Evolutionary conservation across 2,113 vertebrate species (phyloP), one percentile per base, ranked within the genome.

Genomic region (Lophochroa leadbeateri): DNA sequence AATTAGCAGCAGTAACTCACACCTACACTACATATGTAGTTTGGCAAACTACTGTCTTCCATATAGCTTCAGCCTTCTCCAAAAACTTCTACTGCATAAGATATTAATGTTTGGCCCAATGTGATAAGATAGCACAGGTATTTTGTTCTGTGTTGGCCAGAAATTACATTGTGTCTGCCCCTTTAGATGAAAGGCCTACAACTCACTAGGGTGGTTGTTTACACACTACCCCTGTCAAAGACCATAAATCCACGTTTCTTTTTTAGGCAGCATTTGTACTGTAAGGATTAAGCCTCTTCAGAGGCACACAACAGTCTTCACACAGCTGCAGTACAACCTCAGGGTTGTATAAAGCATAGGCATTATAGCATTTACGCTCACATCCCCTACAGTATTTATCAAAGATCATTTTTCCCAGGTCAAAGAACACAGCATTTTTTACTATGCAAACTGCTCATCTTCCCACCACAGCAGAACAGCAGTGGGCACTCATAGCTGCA

Each of bases 151-250:
- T 8, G 6, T 18, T 53, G 18, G 20, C 17, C 13, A 52, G 24
- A 61, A 87, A 47, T 72, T 1, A 8, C 6, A 12, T 50, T 61
- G 5, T 17, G 21, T 39, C 14, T 71, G 9, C 33, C 33, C 33
- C 82, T 60, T 33, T 35, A 52, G 19, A 57, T 39, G 7, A 44
- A 90, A 46, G n/a, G 10, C 17, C 46, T 50, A 1, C 33, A 39
- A 6, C 11, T 82, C 43, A 27, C 1, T 4, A 11, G 1, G 2
- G 2, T 29, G 10, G 13, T 9, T 43, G 27, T 6, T 39, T 9
- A 44, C 10, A 1, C 10, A 4, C n/a, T 28, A 6, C 24, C 49
- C 27, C 24, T 28, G 11, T 37, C 50, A 46, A 20, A 9, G 6
- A 17, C 4, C 46, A 27, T 21, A 64, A 93, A 83, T 31, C 9